Evolutionary conservation across 2,113 vertebrate species (phyloP).

Genomic region (Crypturellus undulatus): DNA sequence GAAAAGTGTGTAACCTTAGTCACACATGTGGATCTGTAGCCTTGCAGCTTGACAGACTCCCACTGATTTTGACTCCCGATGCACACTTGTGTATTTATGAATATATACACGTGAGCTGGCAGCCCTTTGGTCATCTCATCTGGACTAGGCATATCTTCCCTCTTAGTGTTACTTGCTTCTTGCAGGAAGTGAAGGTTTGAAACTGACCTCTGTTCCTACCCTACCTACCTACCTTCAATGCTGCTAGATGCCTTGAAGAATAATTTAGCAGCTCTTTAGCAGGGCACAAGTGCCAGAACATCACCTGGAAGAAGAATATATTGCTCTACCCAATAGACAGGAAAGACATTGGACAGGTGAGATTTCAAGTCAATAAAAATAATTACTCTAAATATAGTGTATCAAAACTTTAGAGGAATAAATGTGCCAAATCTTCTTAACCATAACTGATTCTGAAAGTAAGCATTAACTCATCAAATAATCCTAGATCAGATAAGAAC

Average conservation of each 20-base stretch:
- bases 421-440: not conserved
- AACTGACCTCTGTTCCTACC: not conserved
- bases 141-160: not conserved
- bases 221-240: no score
- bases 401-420: not conserved
- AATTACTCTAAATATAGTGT: not conserved
- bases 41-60: not conserved
- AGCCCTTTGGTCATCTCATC: not conserved
- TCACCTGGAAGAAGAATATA: not conserved
- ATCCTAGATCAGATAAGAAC: not conserved
- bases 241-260: not conserved
- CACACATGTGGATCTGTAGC: not conserved
- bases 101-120: not conserved
- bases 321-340: not conserved
- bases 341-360: not conserved
- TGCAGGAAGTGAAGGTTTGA: not conserved
- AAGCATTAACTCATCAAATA: not conserved
- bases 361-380: not conserved
- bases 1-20: rapidly evolving
- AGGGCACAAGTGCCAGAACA: not conserved
- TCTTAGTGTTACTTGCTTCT: not conserved
- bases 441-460: not conserved
- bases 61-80: not conserved
- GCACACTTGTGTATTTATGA: not conserved
- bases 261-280: not conserved